phyloP scores from a whole-genome alignment of 2,113 vertebrate genomes.

The Chloebia gouldiae region DNA sequence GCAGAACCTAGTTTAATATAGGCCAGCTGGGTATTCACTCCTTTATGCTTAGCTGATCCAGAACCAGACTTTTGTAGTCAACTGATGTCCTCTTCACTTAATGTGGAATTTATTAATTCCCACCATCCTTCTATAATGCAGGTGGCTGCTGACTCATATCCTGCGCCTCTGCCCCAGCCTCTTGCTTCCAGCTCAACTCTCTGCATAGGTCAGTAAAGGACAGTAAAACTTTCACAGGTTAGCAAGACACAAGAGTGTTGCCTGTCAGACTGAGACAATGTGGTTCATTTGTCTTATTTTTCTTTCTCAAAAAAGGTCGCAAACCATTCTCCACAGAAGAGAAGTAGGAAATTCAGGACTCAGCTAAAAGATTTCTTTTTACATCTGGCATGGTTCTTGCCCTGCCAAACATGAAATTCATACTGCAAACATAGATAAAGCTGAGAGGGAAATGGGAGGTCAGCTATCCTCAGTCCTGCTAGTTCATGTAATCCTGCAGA shows the following conservation, averaged over 20 bases:
- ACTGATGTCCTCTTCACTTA: not conserved
- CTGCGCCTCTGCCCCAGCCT: conserved; percentile 22
- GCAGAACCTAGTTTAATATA: not conserved
- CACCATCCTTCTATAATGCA: conserved; percentile 1
- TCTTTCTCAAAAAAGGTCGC: conserved; percentile 67
- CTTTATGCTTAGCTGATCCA: not conserved
- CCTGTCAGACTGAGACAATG: conserved; percentile 65
- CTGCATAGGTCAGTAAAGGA: conserved; percentile 45
- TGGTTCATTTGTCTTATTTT: conserved; percentile 74
- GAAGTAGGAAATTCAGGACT: conserved; percentile 68
- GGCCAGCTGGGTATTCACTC: not conserved
- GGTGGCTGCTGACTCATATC: conserved; percentile 63
- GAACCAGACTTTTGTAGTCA: not conserved
- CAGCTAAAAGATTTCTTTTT: conserved; percentile 54
- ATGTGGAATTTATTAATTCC: conserved; percentile 6
- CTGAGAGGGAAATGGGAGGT: conserved; percentile 63
- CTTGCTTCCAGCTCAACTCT: not conserved
- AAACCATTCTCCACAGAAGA: conserved; percentile 51
- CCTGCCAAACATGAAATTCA: conserved; percentile 50
- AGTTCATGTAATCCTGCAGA: not conserved
- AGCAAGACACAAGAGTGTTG: conserved; percentile 55
- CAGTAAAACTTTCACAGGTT: conserved; percentile 53
- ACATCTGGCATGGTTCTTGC: conserved; percentile 59
- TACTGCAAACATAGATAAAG: conserved; percentile 6
- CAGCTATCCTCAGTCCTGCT: not conserved